These are phyloP conservation scores for Caenorhabditis inopinata DNA, from an alignment of 1,140 invertebrate species.

Conservation along the genomic window DNA sequence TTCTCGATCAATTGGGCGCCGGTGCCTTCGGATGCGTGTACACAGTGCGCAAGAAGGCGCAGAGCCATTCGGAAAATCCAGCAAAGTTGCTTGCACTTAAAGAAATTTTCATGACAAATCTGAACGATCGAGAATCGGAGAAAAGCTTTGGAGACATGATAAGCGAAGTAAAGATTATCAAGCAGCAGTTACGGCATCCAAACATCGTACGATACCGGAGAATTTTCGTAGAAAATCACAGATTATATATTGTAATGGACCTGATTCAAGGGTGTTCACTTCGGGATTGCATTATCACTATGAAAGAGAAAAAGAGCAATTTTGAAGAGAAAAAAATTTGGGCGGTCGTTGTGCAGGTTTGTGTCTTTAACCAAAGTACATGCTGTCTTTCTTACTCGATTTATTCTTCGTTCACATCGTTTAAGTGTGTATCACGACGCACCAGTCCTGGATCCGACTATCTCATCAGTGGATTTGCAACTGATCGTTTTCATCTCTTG, in stretches of 20 bases:
- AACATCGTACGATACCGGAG: constrained; percentile 68
- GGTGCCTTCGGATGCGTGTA: constrained; percentile 69
- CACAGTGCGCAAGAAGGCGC: constrained; percentile 67
- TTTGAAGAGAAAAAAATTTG: constrained; percentile 67
- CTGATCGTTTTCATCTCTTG: no score
- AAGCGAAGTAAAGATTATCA: constrained; percentile 68
- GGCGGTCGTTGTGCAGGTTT: constrained; percentile 66
- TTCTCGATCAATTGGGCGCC: constrained; percentile 68
- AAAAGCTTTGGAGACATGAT: constrained; percentile 67
- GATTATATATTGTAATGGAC: constrained; percentile 69
- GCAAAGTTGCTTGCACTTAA: constrained; percentile 67
- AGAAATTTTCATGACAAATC: constrained; percentile 58
- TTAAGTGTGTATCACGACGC: no score
- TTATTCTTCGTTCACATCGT: no score
- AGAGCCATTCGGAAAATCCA: constrained; percentile 41
- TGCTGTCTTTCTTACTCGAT: no score
- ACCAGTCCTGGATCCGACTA: no score
- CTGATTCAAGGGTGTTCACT: constrained; percentile 68
- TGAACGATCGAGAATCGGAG: constrained; percentile 8
- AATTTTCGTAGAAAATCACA: constrained; percentile 67
- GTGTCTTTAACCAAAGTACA: no score
- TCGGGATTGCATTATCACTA: constrained; percentile 67
- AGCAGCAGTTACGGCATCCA: constrained; percentile 67
- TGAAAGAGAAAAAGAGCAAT: constrained; percentile 67
- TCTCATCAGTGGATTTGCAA: no score